Evolutionary conservation across 2,113 vertebrate genomes (phyloP).

Genomic region (Sclerurus mexicanus): DNA sequence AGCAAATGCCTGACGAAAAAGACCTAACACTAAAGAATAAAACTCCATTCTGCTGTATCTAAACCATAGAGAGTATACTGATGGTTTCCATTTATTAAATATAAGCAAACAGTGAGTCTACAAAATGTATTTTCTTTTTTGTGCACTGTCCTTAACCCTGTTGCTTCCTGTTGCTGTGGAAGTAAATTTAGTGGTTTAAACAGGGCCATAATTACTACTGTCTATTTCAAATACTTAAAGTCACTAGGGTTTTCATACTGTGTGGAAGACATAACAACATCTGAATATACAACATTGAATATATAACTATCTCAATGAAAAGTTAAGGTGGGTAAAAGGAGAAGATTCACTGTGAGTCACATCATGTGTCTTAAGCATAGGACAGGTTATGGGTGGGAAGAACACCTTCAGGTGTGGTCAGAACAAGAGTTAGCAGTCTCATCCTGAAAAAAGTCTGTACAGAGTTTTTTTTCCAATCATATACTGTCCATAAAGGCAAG

Average conservation of each 20-base stretch:
- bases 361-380: background rate
- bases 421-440: background rate
- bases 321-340: background rate
- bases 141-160: background rate
- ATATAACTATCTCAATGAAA: background rate
- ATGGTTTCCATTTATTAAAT: background rate
- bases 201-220: background rate
- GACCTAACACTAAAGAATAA: background rate
- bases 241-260: background rate
- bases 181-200: background rate
- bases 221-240: background rate
- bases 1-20: background rate
- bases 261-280: background rate
- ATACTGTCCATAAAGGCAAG: background rate
- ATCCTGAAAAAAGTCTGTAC: background rate
- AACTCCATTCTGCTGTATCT: accelerated
- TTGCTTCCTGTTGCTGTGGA: background rate
- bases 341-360: background rate
- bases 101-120: background rate
- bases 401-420: background rate
- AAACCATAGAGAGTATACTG: background rate
- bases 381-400: background rate
- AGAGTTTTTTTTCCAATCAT: background rate
- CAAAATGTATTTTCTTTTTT: background rate
- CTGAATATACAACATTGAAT: background rate